Base-by-base conservation (phyloP, 1,140 invertebrate genomes). In the Camponotus floridanus region DNA sequence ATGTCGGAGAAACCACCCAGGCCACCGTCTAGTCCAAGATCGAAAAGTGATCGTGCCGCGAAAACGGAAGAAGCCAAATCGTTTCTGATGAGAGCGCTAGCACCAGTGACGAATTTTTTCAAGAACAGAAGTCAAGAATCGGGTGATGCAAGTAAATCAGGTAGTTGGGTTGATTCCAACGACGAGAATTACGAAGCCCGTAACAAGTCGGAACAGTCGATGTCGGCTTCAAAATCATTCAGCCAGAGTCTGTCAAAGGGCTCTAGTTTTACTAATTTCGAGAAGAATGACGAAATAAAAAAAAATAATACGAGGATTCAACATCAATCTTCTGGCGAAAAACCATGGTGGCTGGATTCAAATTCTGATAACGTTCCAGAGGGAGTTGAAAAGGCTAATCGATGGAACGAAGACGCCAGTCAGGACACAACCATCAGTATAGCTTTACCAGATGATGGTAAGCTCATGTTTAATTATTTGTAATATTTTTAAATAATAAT, bases 21-120 rank as follows among this genome's bases (percentile, higher is more conserved):
- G 91, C 95, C 95, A 45, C 92, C 94, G 6, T 95, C 96, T 0
- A 95, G 94, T 89, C 92, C 95, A 4, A 94, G 94, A 90, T 92
- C 92, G 5, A 94, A 93, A 71, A 95, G 93, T 87, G 95, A 95
- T 89, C 95, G 95, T 80, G 93, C 92, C 3, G 90, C 80, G 8
- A 96, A 96, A 87, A 95, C 95, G 2, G 96, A 97, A 92, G 96
- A 97, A 88, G 96, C 96, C 0, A 97, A 97, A 92, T 96, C 96
- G 4, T 97, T 97, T 91, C 93, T 98, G 61, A 96, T 97, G 92
- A 94, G 97, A 92, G 97, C 96, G 18, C 91, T 97, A 76, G 96
- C 96, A 48, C 97, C 97, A 0, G 96, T 97, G 3, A 96, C 97
- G 0, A 97, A 96, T 93, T 93, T 97, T 18, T 97, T 97, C 91